phyloP scores from a whole-genome alignment of 2,888 invertebrate species.

The Eilema depressum region DNA sequence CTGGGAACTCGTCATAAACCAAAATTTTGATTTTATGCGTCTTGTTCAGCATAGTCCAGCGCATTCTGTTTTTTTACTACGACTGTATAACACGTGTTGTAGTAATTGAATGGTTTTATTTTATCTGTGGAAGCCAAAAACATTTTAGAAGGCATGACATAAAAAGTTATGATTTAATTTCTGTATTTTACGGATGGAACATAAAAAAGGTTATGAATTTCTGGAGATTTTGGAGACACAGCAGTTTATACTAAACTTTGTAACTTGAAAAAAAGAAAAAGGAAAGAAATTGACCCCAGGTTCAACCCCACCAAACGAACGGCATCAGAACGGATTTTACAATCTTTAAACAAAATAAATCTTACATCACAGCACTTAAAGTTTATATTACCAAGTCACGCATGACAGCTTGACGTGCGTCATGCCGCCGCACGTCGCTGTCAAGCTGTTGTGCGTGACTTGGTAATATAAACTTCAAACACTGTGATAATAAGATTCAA shows the following conservation, averaged over 20 bases:
- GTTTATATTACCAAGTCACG: too few species aligned
- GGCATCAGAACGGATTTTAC: too few species aligned
- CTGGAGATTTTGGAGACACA: background rate
- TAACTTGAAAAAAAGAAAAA: too few species aligned
- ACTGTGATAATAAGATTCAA: too few species aligned
- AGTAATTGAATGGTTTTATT: slow-evolving; percentile 39
- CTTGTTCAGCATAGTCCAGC: slow-evolving; percentile 46
- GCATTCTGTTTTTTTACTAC: slow-evolving; percentile 44
- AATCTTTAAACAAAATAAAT: too few species aligned
- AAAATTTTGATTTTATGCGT: slow-evolving; percentile 46
- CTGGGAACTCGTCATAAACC: slow-evolving; percentile 26
- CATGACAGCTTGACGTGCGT: too few species aligned
- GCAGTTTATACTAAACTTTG: background rate
- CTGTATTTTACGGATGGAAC: background rate
- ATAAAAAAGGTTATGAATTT: background rate
- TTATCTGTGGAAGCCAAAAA: background rate
- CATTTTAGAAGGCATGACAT: background rate
- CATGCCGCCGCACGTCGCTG: too few species aligned
- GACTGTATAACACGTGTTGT: slow-evolving; percentile 35
- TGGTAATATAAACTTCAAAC: too few species aligned
- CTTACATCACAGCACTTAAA: too few species aligned
- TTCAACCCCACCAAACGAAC: too few species aligned
- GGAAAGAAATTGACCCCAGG: too few species aligned
- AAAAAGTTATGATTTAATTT: background rate
- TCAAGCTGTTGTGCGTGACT: too few species aligned